Evolutionary conservation across 2,797 vertebrate genomes (phyloP), one percentile per base, ranked within the genome.

Genomic region (Anguilla megastoma): DNA sequence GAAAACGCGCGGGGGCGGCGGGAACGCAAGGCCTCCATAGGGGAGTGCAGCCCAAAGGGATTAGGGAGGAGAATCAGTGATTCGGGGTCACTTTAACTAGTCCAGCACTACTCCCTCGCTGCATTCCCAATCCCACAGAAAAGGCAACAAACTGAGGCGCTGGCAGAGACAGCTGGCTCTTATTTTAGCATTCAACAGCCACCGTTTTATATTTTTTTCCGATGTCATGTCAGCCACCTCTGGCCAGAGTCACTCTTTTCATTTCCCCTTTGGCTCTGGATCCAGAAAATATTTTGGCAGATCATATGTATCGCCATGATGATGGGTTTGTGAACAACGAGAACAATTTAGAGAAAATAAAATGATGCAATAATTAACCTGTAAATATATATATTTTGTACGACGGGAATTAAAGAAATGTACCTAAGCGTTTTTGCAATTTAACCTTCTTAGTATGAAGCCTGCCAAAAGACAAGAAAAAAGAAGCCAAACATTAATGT

Each of bases 21-120:
- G 89, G 93, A 94, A 95, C 94, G 93, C 90, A 90, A 89, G 90
- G 87, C 74, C 33, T 84, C 89, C 88, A 80, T 86, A 71, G 33
- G 85, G 89, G 92, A 88, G 60, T 45, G 86, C 89, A 50, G 85
- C 16, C 52, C n/a, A 56, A 41, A 45, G 63, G n/a, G 85, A 86
- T 56, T 82, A 88, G n/a, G 83, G 89, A 58, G 80, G 88, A 84
- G 88, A 84, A 54, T 69, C 87, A 91, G 84, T 90, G 89, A 93
- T 88, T 88, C 84, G 86, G 86, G 88, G 54, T 89, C 60, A 89
- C 82, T 88, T 89, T 84, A 89, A 85, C n/a, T n/a, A 89, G 89
- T 84, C 56, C 87, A 82, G 45, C 74, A 88, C 52, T 56, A 82
- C 82, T 83, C 86, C 50, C 83, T 88, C 16, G 33, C 36, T 33